A percentile compares a stretch with the other conserved stretches of the same genome.
These are phyloP conservation scores for Pocillopora grandis DNA, from an alignment of 92 coral and sea anemone genomes.

Conservation along the genomic window DNA sequence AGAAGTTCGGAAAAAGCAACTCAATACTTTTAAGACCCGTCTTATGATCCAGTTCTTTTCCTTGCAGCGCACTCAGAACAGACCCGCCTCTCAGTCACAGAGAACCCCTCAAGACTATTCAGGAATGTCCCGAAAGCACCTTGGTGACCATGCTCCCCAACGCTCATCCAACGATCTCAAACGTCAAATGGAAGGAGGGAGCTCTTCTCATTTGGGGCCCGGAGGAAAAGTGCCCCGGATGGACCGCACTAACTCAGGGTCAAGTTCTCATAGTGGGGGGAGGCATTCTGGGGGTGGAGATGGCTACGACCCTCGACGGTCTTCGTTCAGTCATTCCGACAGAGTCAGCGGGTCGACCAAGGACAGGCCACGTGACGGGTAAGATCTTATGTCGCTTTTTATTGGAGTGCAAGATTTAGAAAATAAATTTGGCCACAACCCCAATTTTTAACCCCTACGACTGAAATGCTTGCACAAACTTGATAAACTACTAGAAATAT, in stretches of 20 bases:
- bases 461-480: not conserved
- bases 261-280: constrained; percentile 35
- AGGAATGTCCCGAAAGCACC: constrained; percentile 48
- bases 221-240: constrained; percentile 80
- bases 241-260: constrained; percentile 55
- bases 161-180: constrained; percentile 75
- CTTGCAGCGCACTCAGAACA: constrained; percentile 59
- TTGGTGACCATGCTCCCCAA: constrained; percentile 58
- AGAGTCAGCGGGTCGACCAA: constrained; percentile 62
- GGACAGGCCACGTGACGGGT: constrained; percentile 84
- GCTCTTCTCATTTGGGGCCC: constrained; percentile 66
- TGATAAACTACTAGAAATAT: no score
- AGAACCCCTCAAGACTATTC: constrained; percentile 25
- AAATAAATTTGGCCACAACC: no score
- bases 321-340: constrained; percentile 47
- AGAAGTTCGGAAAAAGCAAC: not conserved
- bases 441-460: no score
- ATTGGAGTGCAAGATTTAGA: no score
- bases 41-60: not conserved
- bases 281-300: constrained; percentile 48
- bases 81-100: constrained; percentile 41
- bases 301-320: constrained; percentile 35
- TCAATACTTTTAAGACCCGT: not conserved
- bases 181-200: constrained; percentile 59
- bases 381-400: not conserved